A percentile compares a stretch with the other conserved stretches of the same genome.
These are phyloP conservation scores for Oryzias curvinotus DNA, from an alignment of 2,113 vertebrate species.

Conservation along the genomic window DNA sequence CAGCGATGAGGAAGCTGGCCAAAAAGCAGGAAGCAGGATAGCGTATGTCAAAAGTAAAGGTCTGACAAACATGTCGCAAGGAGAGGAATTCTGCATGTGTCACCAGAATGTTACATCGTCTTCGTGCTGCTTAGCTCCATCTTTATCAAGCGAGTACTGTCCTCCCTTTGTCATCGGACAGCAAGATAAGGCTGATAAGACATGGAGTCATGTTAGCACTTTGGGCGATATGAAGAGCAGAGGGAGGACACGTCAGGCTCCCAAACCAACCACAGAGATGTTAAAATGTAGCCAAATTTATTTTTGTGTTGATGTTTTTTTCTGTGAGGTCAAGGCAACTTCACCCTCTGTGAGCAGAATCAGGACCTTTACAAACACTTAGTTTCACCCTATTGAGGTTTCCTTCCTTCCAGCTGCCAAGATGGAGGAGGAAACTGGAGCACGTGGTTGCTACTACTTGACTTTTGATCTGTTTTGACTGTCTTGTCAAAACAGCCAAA, in stretches of 20 bases:
- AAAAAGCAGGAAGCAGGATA: constrained; percentile 48
- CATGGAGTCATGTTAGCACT: constrained; percentile 48
- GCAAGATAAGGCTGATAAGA: constrained; percentile 60
- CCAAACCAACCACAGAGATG: not conserved
- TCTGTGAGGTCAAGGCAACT: not conserved
- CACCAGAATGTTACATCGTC: constrained; percentile 9
- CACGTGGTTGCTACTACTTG: not conserved
- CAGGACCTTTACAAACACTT: not conserved
- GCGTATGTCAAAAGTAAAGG: constrained; percentile 2
- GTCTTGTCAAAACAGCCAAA: constrained; percentile 3
- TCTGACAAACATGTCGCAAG: constrained; percentile 9
- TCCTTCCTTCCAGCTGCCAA: constrained; percentile 27
- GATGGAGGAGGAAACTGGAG: constrained; percentile 17
- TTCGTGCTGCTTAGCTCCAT: constrained; percentile 27
- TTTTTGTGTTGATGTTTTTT: not conserved
- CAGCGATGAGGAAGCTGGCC: constrained; percentile 46
- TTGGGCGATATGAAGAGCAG: constrained; percentile 36
- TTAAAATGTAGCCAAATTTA: constrained; percentile 4
- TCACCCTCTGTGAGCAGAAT: not conserved
- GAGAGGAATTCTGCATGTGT: not conserved
- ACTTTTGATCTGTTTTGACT: constrained; percentile 1
- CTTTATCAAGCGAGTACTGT: constrained; percentile 58
- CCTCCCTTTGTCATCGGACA: constrained; percentile 64
- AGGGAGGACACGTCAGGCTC: constrained; percentile 7
- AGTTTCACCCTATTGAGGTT: not conserved